Evolutionary conservation across 53 echinoderm and acorn worm species (phyloP), one percentile per base, ranked within the genome.

Genomic region (Luidia sarsii): DNA sequence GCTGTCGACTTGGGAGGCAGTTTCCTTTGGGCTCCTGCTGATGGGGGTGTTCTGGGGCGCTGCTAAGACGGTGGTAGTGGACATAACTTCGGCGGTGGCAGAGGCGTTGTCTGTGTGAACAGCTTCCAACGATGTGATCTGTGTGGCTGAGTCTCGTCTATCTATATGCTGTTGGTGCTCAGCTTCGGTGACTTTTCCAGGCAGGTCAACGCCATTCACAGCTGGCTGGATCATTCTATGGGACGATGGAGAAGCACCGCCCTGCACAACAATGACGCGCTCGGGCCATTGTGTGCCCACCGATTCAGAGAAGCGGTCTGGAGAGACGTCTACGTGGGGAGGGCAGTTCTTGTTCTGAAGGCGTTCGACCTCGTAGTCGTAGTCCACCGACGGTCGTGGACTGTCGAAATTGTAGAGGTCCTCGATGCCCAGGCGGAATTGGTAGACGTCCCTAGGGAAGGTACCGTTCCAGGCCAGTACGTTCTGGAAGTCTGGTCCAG

Each of bases 391-490:
- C 24, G 94, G 90, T 19, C 94, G 88, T 8, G 94, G 94, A 37
- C 94, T 94, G 64, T 88, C 91, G 73, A 87, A 88, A 64, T 88
- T 91, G 61, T 86, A 94, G 57, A 86, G 82, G 14, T 94, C 94
- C 23, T 94, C 94, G 37, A 79, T 81, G n/a, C 77, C 75, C 0
- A 84, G 65, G n/a, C 84, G 82, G 68, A 85, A 85, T 57, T 89
- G 89, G 88, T 90, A 95, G n/a, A 95, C 92, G 45, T 95, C 95
- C 16, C 95, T 84, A 0, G 95, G 95, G 73, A 90, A 92, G 23
- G 92, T 90, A n/a, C 95, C 95, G 70, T 95, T 95, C 95, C 95
- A 95, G 31, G 95, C 95, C 15, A 95, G 82, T 18, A 95, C 83
- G 23, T 90, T 93, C 30, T 95, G 92, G 59, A 81, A 88, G 63